phyloP scores from a whole-genome alignment of 2,113 vertebrate genomes.

The Misgurnus mizolepis region DNA sequence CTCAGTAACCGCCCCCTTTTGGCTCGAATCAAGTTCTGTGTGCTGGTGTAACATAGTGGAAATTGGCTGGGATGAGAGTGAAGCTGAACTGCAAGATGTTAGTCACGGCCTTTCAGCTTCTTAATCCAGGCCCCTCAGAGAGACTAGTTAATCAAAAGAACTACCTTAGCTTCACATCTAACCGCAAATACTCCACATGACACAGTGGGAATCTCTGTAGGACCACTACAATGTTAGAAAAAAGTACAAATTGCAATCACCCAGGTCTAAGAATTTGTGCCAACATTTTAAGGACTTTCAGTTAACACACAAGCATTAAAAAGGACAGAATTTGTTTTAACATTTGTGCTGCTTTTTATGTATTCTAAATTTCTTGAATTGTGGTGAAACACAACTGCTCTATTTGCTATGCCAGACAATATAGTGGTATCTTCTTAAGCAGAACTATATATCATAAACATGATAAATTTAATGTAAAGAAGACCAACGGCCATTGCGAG shows the following conservation, averaged over 20 bases:
- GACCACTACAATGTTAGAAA: background rate
- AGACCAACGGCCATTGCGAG: background rate
- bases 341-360: no score
- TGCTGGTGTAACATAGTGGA: conserved; percentile 10
- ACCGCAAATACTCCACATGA: conserved; percentile 11
- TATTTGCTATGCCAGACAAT: no score
- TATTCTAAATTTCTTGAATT: no score
- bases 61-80: conserved; percentile 48
- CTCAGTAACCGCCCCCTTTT: conserved; percentile 23
- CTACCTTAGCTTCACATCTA: conserved; percentile 38
- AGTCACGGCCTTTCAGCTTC: conserved; percentile 53
- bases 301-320: no score
- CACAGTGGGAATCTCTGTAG: conserved; percentile 19
- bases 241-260: no score
- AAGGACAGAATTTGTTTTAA: no score
- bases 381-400: no score
- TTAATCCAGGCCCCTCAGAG: conserved; percentile 49
- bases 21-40: conserved; percentile 21
- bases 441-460: no score
- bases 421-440: no score
- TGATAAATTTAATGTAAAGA: background rate
- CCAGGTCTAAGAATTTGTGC: no score
- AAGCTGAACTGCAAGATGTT: conserved; percentile 51
- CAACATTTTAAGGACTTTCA: no score
- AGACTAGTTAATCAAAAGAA: conserved; percentile 39